A percentile compares a stretch with the other conserved stretches of the same genome.
These are phyloP conservation scores for Aleiodes sp. DNA, from an alignment of 1,140 invertebrate species.

Conservation along the genomic window DNA sequence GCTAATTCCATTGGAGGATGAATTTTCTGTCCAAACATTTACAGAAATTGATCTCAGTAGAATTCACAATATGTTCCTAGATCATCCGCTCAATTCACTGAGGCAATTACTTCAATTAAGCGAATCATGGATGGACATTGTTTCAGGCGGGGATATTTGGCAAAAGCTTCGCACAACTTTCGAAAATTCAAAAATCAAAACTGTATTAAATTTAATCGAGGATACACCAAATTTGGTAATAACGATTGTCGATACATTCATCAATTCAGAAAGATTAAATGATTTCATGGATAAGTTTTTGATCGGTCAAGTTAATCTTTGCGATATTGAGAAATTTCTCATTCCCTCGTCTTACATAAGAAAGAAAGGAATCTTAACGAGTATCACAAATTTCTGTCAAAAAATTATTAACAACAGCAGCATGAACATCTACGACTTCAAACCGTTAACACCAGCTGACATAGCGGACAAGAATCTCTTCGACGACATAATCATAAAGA, in stretches of 20 bases:
- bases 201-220: slow-evolving; percentile 51
- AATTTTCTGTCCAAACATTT: neutral
- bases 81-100: neutral
- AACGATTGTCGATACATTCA: slow-evolving; percentile 53
- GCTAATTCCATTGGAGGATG: neutral
- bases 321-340: slow-evolving; percentile 57
- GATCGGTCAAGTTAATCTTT: slow-evolving; percentile 45
- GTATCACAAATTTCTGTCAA: slow-evolving; percentile 54
- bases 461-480: neutral
- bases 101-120: slow-evolving; percentile 39
- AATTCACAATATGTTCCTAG: neutral
- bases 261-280: slow-evolving; percentile 51
- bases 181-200: slow-evolving; percentile 48
- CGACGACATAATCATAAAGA: neutral
- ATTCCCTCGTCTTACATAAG: slow-evolving; percentile 52
- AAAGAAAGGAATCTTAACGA: slow-evolving; percentile 51
- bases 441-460: slow-evolving; percentile 34
- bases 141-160: slow-evolving; percentile 55
- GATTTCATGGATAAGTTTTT: slow-evolving; percentile 48
- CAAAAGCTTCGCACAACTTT: slow-evolving; percentile 48
- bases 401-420: slow-evolving; percentile 42
- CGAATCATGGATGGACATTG: slow-evolving; percentile 42
- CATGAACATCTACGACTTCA: slow-evolving; percentile 41
- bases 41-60: neutral
- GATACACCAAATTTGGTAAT: slow-evolving; percentile 55